Evolutionary conservation across 2,888 invertebrate genomes (phyloP).

Genomic region (Apamea monoglypha): DNA sequence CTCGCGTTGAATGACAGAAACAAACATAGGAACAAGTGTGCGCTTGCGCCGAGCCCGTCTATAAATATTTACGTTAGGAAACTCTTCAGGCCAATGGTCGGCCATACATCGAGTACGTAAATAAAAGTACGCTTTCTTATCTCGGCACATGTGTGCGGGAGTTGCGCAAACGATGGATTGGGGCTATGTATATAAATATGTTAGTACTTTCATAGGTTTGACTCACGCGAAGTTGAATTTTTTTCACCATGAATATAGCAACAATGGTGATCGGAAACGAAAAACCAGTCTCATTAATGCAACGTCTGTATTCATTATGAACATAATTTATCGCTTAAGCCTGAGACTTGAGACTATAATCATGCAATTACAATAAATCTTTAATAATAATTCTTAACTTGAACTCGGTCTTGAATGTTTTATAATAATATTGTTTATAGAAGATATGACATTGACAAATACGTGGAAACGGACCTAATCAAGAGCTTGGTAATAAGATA

Average conservation of each 20-base stretch:
- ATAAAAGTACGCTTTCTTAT: conserved; percentile 89
- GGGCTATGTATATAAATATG: conserved; percentile 68
- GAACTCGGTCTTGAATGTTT: conserved; percentile 43
- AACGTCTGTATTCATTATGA: conserved; percentile 35
- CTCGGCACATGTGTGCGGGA: conserved; percentile 81
- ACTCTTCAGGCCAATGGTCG: conserved; percentile 88
- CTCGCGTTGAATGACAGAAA: conserved; percentile 88
- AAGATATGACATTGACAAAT: conserved; percentile 32
- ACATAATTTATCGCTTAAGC: conserved; percentile 44
- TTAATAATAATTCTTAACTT: conserved; percentile 40
- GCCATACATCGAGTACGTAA: conserved; percentile 81
- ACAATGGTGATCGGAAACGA: conserved; percentile 47
- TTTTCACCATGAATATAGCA: conserved; percentile 34
- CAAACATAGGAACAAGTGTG: conserved; percentile 88
- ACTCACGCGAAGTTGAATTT: conserved; percentile 40
- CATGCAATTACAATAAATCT: conserved; percentile 58
- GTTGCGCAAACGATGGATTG: conserved; percentile 84
- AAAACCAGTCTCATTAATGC: conserved; percentile 32
- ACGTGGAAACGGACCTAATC: conserved; percentile 21
- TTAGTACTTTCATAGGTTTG: conserved; percentile 52
- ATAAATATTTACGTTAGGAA: conserved; percentile 90
- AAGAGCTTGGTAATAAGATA: background rate
- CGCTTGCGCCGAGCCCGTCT: conserved; percentile 81
- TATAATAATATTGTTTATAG: conserved; percentile 45
- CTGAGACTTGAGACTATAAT: conserved; percentile 43